phyloP scores from a whole-genome alignment of 2,797 vertebrate genomes.

The Coracias cyanogaster region DNA sequence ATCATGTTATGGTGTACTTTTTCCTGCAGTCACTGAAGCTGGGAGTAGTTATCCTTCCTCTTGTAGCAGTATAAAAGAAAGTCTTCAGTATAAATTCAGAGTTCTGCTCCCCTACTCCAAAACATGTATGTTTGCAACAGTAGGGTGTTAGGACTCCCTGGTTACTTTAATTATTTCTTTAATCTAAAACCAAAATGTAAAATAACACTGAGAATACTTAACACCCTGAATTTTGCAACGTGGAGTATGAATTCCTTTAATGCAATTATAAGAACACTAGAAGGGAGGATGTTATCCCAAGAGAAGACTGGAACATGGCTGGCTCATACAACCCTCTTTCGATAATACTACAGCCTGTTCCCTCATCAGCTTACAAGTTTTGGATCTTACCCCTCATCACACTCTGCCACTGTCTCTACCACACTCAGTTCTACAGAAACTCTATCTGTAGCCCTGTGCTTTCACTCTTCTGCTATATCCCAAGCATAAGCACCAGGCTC shows the following conservation, averaged over 20 bases:
- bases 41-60: neutral
- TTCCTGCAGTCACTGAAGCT: neutral
- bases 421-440: neutral
- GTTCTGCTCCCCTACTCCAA: neutral
- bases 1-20: neutral
- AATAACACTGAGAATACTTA: neutral
- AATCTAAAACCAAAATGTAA: neutral
- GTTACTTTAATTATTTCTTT: neutral
- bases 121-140: neutral
- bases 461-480: neutral
- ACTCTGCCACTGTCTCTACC: neutral
- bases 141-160: neutral
- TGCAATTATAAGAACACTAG: neutral
- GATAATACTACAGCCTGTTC: neutral
- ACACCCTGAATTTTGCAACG: neutral
- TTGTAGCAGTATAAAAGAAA: neutral
- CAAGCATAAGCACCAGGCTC: neutral
- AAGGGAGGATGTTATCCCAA: neutral
- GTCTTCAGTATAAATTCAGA: neutral
- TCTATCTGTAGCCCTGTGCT: neutral
- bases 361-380: neutral
- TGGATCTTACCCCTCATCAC: neutral
- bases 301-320: fast-evolving
- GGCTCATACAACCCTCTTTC: neutral
- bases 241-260: neutral